Conservation (phyloP, 2,113 vertebrate genomes). For the Steatornis caripensis region DNA sequence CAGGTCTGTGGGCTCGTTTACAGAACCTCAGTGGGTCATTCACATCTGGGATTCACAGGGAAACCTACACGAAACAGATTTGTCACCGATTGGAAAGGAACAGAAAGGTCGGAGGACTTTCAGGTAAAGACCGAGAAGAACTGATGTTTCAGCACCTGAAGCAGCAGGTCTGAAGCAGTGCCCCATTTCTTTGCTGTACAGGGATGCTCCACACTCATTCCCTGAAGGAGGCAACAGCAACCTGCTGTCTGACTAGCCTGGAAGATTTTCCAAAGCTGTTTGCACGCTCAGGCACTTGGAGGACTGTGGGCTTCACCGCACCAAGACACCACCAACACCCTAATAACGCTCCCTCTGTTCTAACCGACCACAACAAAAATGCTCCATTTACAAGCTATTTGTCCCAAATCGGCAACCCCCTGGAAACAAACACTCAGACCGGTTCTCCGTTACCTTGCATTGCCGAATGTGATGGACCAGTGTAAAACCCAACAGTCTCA, state of each 20-base stretch:
- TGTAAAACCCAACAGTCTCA: accelerated
- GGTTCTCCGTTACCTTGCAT: conserved; percentile 23
- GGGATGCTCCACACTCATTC: not conserved
- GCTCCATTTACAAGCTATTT: not conserved
- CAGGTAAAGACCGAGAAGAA: not conserved
- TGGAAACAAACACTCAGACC: not conserved
- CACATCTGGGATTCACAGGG: not conserved
- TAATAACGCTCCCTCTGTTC: not conserved
- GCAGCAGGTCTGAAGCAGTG: not conserved
- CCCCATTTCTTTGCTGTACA: not conserved
- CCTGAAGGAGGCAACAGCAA: not conserved
- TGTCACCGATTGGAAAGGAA: not conserved
- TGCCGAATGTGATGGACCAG: accelerated
- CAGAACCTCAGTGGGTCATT: not conserved
- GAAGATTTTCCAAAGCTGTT: not conserved
- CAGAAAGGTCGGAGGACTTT: accelerated
- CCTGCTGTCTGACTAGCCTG: not conserved
- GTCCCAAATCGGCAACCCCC: not conserved
- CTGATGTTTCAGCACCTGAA: not conserved
- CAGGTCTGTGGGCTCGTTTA: not conserved
- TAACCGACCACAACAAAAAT: accelerated
- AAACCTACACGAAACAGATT: not conserved
- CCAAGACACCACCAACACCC: not conserved
- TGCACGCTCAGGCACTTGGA: accelerated
- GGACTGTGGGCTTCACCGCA: not conserved